Evolutionary conservation across 2,113 vertebrate species (phyloP), one percentile per base, ranked within the genome.

Genomic region (Melanocharis versteri): DNA sequence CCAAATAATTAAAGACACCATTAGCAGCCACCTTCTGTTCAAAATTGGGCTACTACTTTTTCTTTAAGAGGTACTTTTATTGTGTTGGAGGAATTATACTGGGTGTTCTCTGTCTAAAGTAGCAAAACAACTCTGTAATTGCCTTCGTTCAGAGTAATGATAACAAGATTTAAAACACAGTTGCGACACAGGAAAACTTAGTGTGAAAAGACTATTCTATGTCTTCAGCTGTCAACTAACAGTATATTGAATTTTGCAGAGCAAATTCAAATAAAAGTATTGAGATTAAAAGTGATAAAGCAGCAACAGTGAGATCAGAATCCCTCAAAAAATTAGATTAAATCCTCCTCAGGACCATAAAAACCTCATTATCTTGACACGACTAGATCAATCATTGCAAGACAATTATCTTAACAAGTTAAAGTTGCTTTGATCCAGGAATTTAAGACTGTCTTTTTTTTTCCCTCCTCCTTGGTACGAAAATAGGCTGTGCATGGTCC

Each of bases 271-370:
- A 97, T 97, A 94, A 96, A 98, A 98, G 75, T 6, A 13, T 89
- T 75, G 85, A 97, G 96, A 98, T 97, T 98, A 97, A 97, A 98
- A 97, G 97, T 97, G 96, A 97, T 98, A 98, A 97, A 96, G 83
- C 60, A 76, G 70, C 90, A 93, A 91, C 76, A 95, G 51, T 82
- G 89, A 96, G 91, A 97, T 97, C 96, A 96, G 93, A 97, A 97
- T 96, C 91, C 93, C 83, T 96, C 69, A 28, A 89, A 95, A 97
- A 98, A 98, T 96, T 95, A 97, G 85, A 98, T 98, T 97, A 97
- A 90, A 91, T 85, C 45, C 54, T 97, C 93, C 87, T 97, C 77
- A 56, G 95, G 95, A 84, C 80, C 88, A 90, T 97, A 97, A 98
- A 98, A 98, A 96, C 40, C 75, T 50, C 97, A 97, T 98, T 98